Evolutionary conservation across 1,140 invertebrate species (phyloP).

Genomic region (Lepidurus packardi): DNA sequence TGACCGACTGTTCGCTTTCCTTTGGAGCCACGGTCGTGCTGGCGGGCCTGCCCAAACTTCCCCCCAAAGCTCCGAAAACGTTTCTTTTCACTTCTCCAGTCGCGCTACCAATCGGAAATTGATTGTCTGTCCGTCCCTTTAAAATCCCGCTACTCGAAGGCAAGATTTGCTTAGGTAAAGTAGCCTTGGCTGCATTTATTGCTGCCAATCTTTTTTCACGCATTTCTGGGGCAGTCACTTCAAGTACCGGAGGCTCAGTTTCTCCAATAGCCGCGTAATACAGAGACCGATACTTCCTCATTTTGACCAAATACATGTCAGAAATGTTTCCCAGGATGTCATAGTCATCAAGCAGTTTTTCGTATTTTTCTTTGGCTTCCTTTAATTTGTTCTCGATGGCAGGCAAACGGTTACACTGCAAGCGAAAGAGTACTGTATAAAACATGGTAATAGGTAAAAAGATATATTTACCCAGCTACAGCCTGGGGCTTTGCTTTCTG

Average conservation of each 20-base stretch:
- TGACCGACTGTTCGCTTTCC: not conserved
- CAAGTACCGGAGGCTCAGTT: not conserved
- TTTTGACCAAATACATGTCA: not conserved
- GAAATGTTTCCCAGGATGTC: not conserved
- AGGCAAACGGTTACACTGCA: not conserved
- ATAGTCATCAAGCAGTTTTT: not conserved
- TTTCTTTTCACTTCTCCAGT: not conserved
- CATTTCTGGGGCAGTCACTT: not conserved
- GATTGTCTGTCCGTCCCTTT: not conserved
- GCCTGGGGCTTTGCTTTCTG: not conserved
- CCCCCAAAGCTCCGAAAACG: not conserved
- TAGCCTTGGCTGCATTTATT: not conserved
- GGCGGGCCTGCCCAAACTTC: not conserved
- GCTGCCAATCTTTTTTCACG: not conserved
- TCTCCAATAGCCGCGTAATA: not conserved
- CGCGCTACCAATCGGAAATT: not conserved
- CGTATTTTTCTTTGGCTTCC: not conserved
- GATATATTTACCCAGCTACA: not conserved
- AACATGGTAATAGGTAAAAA: not conserved
- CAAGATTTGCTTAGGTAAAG: not conserved
- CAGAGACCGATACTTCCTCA: not conserved
- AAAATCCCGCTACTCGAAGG: not conserved
- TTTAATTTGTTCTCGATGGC: not conserved
- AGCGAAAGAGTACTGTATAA: not conserved
- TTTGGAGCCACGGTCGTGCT: not conserved